Evolutionary conservation across 2,888 invertebrate species (phyloP), one percentile per base, ranked within the genome.

Genomic region (Sisyra terminalis): DNA sequence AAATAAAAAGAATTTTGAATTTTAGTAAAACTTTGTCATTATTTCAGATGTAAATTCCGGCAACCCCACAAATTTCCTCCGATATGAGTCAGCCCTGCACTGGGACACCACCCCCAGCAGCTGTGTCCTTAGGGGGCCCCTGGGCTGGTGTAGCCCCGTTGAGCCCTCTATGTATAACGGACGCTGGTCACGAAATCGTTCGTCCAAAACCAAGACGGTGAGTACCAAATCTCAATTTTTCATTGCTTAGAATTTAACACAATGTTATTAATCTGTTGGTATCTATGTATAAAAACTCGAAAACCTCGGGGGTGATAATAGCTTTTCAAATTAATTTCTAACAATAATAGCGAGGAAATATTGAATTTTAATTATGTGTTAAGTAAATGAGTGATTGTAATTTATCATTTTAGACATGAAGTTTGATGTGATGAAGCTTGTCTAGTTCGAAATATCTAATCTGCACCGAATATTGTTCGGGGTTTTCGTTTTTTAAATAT

Each of bases 181-280:
- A 78, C 59, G 77, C 80, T 51, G 81, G 79, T 52, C 86, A 87
- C 64, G 86, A 87, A 64, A 87, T 87, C 55, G 72, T 87, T 49
- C 68, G 86, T 48, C 87, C 87, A 9, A 87, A 87, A 60, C 86
- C 87, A 8, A 73, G 87, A 59, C 78, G 87, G 85, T 85, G 64
- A 65, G 58, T 52, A 34, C 15, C 15, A 14, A 14, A 14, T 3
- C 15, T 14, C 15, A n/a, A 30, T 30, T 30, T 30, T 30, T 30
- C 30, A 30, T 30, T 30, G 3, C 11, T 30, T 30, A 11, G n/a
- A n/a, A n/a, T n/a, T n/a, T n/a, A n/a, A n/a, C n/a, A n/a, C n/a
- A n/a, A n/a, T n/a, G n/a, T n/a, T n/a, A n/a, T n/a, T n/a, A n/a
- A n/a, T n/a, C n/a, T n/a, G n/a, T 24, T 24, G 3, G 24, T 24